Base-by-base conservation (phyloP, 1,140 invertebrate species). In the Belonocnema kinseyi region DNA sequence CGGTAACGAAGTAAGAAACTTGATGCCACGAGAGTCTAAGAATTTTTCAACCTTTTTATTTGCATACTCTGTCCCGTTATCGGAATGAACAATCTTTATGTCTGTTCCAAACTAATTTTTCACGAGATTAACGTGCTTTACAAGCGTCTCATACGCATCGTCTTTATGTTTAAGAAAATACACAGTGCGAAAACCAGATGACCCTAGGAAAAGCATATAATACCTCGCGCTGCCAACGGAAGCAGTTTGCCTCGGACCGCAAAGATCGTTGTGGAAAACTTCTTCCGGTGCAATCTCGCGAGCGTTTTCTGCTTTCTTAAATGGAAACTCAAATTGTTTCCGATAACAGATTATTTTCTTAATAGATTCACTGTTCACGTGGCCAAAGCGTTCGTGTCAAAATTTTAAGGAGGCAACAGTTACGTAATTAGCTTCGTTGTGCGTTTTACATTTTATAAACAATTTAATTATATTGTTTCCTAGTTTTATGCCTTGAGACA, bases 201-300 rank as follows among this genome's bases (percentile, higher is more conserved):
- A 86, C 78, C 90, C 86, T 75, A 84, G 86, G 16, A 90, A 88
- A 5, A 86, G 83, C 14, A 90, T 53, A 77, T 88, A 89, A 83
- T 89, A 92, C 73, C 76, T 85, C 10, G 87, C 81, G 33, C 87
- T 87, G 33, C 84, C 83, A 19, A 85, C 58, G 8, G 89, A 85
- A 8, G 14, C 52, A 53, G 61, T 56, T n/a, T 83, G 19, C 84
- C 89, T 88, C 5, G 85, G 85, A 54, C 89, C 88, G 83, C 88
- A 90, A 17, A 91, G 73, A 74, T 91, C 88, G 54, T 82, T 82
- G 76, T 90, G 86, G 13, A 89, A 80, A 1, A 88, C 33, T 75
- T 89, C 85, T 76, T 75, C 19, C 56, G 74, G 14, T 8, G n/a
- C 11, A 11, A 21, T 11, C 2, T 58, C 11, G 7, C 19, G 11